Base-by-base conservation (phyloP, 2,888 invertebrate species). In the Apamea sordens region DNA sequence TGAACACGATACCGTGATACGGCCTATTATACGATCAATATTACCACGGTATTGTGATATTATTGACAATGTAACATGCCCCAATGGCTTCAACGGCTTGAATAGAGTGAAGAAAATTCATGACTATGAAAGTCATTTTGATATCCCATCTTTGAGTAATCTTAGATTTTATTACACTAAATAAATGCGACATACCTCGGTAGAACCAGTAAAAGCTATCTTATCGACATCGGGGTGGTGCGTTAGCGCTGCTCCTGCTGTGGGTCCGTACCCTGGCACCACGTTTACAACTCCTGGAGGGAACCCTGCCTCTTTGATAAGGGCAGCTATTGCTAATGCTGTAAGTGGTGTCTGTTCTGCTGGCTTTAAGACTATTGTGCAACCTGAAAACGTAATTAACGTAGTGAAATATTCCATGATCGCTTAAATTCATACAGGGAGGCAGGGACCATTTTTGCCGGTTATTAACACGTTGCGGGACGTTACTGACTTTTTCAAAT, bases 291-390 rank as follows among this genome's bases (percentile, higher is more conserved):
- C 99, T 47, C 99, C 99, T 50, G 98, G 97, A 0, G 99, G 99
- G 91, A 99, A 98, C 0, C 99, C 99, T 78, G 98, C 99, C 95
- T 99, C 98, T 91, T 98, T 98, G 68, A 97, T 96, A 73, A 99
- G 96, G 82, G 99, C 98, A 1, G 99, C 99, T 0, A 99, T 96
- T 90, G 99, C 99, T 15, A 99, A 96, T 0, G 99, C 99, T 0
- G 99, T 98, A 24, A 99, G 96, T 0, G 99, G 98, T 0, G 99
- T 99, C 95, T 99, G 99, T 93, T 99, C 99, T 0, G 99, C 99
- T 7, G 99, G 99, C 94, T 99, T 99, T 87, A 99, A 96, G 10
- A 99, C 97, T 70, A 99, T 97, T 0, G 98, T 98, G 93, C 99
- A 98, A 88, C 98, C 98, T 97, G 73, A 61, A 76, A 15, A 21